phyloP scores from a whole-genome alignment of 1,140 invertebrate species.

The Drosophila virilis region DNA sequence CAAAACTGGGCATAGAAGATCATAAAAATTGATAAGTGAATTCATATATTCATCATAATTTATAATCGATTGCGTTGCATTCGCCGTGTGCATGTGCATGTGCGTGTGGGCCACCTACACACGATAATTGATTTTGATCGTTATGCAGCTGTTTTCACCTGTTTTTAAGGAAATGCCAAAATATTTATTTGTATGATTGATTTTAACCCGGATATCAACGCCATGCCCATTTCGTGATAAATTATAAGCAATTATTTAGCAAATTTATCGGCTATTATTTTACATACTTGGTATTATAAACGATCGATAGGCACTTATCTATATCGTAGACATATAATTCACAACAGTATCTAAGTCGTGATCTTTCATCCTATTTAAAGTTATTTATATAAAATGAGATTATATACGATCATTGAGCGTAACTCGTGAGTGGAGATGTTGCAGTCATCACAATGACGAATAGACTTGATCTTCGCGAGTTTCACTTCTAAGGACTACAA shows the following conservation, averaged over 20 bases:
- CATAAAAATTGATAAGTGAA: conserved; percentile 33
- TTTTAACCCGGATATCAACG: conserved; percentile 28
- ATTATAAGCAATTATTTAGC: background rate
- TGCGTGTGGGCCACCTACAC: conserved; percentile 29
- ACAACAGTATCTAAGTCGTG: conserved; percentile 16
- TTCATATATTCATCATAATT: conserved; percentile 42
- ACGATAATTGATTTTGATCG: conserved; percentile 22
- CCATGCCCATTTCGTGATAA: conserved; percentile 9
- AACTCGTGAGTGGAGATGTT: too few species aligned
- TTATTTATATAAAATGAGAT: conserved; percentile 30
- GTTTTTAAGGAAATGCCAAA: conserved; percentile 9
- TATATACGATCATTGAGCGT: conserved; percentile 1
- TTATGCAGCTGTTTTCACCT: conserved; percentile 9
- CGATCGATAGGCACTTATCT: conserved; percentile 1
- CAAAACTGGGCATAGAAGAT: conserved; percentile 29
- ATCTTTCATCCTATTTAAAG: background rate
- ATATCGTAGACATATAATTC: background rate
- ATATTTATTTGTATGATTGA: conserved; percentile 1
- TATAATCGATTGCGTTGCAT: conserved; percentile 19
- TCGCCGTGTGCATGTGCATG: background rate
- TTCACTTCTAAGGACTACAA: too few species aligned
- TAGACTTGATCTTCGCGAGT: background rate
- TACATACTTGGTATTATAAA: conserved; percentile 7
- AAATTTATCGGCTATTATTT: conserved; percentile 6
- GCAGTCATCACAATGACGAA: background rate